Conservation (phyloP, 2,113 vertebrate genomes). For the Scalopus aquaticus region DNA sequence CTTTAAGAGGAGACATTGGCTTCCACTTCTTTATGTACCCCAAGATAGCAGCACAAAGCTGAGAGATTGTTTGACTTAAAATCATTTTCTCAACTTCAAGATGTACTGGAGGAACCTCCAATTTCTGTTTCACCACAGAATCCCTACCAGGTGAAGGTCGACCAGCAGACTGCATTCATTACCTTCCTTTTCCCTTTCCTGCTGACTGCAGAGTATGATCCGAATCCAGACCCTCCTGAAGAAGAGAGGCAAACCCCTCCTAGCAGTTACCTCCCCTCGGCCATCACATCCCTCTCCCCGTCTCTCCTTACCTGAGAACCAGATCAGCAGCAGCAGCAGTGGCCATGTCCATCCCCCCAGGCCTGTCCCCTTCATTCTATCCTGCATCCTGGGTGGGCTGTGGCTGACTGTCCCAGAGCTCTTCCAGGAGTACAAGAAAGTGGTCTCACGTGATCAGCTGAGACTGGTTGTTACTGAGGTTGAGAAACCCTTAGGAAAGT, state of each 20-base stretch:
- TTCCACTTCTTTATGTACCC: too few relatives aligned
- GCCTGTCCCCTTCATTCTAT: background rate
- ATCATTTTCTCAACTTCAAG: background rate
- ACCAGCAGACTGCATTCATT: too few relatives aligned
- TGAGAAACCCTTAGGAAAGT: slow-evolving; percentile 20
- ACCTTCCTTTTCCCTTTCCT: background rate
- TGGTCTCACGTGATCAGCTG: too few relatives aligned
- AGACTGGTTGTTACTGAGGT: background rate
- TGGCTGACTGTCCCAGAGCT: accelerated
- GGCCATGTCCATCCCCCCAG: background rate
- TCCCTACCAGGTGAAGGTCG: background rate
- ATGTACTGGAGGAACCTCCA: background rate
- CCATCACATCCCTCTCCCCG: background rate
- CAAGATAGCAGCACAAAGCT: too few relatives aligned
- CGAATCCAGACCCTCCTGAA: background rate
- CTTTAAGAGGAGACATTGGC: too few relatives aligned
- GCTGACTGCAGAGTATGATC: background rate
- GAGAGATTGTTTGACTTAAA: background rate
- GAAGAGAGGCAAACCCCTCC: background rate
- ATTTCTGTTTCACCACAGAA: background rate
- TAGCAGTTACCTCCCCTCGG: accelerated
- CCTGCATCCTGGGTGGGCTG: background rate
- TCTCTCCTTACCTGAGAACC: slow-evolving; percentile 39
- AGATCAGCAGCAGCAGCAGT: background rate
- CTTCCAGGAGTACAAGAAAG: background rate